A percentile compares a stretch with the other conserved stretches of the same genome.
Conservation (phyloP, 2,888 invertebrate species). For the Aphrophora alni region DNA sequence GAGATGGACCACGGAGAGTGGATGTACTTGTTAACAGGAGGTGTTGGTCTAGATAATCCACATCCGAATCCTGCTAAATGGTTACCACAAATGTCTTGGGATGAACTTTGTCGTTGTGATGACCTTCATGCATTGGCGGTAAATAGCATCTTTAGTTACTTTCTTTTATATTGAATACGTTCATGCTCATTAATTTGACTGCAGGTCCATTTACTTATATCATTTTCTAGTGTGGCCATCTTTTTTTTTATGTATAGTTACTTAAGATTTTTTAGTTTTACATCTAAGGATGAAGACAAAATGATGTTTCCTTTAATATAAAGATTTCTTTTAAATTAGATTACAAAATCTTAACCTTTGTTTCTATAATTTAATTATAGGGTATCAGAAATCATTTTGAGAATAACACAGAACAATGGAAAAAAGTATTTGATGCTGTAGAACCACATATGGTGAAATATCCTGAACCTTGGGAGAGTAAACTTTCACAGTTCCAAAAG, state of each 20-base stretch:
- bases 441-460: conserved; percentile 74
- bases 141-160: no score
- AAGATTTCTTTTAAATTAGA: no score
- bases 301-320: no score
- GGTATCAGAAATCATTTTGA: conserved; percentile 73
- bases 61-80: conserved; percentile 72
- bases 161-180: not conserved
- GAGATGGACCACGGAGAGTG: conserved; percentile 71
- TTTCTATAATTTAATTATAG: no score
- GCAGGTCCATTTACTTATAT: no score
- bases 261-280: no score
- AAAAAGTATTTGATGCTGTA: conserved; percentile 72
- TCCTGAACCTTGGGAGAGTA: conserved; percentile 73
- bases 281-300: no score
- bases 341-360: no score
- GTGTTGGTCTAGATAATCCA: conserved; percentile 79
- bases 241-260: no score
- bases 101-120: conserved; percentile 73
- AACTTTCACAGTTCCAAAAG: conserved; percentile 73
- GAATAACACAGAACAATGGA: conserved; percentile 69
- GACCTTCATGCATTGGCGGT: conserved; percentile 62
- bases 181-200: no score
- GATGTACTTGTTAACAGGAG: conserved; percentile 88
- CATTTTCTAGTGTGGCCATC: no score
- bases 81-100: conserved; percentile 77